Evolutionary conservation across 2,888 invertebrate genomes (phyloP).

Genomic region (Deilephila elpenor): DNA sequence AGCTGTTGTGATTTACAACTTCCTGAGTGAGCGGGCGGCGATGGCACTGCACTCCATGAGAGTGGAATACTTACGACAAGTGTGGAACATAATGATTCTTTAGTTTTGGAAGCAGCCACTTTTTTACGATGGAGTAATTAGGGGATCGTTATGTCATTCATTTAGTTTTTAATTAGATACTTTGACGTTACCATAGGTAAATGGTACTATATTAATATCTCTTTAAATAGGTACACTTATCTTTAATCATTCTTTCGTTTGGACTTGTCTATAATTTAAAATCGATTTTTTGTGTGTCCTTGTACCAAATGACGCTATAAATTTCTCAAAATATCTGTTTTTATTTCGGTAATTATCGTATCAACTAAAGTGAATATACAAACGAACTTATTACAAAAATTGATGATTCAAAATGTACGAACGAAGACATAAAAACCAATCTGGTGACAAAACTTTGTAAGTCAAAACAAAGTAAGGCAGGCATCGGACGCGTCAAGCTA

Average conservation of each 20-base stretch:
- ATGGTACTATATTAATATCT: constrained; percentile 19
- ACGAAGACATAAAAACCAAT: neutral
- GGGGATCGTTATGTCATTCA: constrained; percentile 18
- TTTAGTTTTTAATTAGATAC: constrained; percentile 20
- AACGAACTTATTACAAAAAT: too few relatives aligned
- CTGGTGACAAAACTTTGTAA: neutral
- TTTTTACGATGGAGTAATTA: constrained; percentile 17
- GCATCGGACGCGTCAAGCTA: neutral
- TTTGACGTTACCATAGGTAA: neutral
- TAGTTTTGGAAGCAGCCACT: neutral
- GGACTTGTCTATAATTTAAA: neutral
- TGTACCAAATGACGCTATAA: neutral
- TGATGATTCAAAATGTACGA: too few relatives aligned
- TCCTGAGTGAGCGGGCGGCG: constrained; percentile 67
- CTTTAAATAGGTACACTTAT: constrained; percentile 13
- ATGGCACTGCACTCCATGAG: constrained; percentile 64
- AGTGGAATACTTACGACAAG: constrained; percentile 43
- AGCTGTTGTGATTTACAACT: constrained; percentile 76
- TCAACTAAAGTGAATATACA: too few relatives aligned
- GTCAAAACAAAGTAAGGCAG: neutral
- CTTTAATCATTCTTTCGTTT: constrained; percentile 2
- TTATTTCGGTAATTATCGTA: too few relatives aligned
- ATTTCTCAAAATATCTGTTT: neutral
- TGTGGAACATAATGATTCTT: constrained; percentile 45
- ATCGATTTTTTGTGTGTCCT: too few relatives aligned